Base-by-base conservation (phyloP, 2,797 vertebrate genomes). In the Eurystomus glaucurus region DNA sequence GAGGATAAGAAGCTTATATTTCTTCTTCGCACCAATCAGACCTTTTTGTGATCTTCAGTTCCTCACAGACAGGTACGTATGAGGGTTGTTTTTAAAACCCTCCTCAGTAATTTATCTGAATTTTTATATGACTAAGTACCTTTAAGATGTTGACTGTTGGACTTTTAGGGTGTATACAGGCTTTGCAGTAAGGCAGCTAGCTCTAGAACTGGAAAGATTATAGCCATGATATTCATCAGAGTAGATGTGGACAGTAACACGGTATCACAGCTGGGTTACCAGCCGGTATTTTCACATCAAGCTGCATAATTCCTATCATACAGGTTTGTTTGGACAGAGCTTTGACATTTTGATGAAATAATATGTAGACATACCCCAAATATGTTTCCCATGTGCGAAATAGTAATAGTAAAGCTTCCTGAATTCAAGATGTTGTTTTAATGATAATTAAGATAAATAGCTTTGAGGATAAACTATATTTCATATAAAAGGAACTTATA, bases 351-450 rank as follows among this genome's bases (percentile, higher is more conserved):
- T 77, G 18, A 55, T 66, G 10, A 51, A 70, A n/a, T 1, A 46
- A 1, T 41, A 14, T 6, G 12, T 8, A 62, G 31, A 23, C 68
- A 41, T 71, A 52, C 7, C 65, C 10, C 15, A 91, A 45, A 41
- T 46, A 69, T 52, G 14, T 26, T 94, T 51, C 5, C 9, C 20
- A 2, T 13, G 1, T 29, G 13, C 57, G 33, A 69, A 81, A 54
- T 0, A 0, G 29, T 58, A 79, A 52, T 26, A 75, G 18, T 15
- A 76, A 45, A 75, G 41, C 3, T 45, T 77, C 11, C 1, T 50
- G 0, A 74, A 58, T 74, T 77, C 18, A 74, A 50, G 69, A 68
- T 5, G 4, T 31, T 82, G 2, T 25, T 88, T 68, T n/a, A 71
- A 20, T 26, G 11, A 26, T 35, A 41, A 60, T 16, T 43, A 75